Conservation (phyloP, 30 jellyfish, hydroid and myxozoan species). For the Hydractinia echinata region DNA sequence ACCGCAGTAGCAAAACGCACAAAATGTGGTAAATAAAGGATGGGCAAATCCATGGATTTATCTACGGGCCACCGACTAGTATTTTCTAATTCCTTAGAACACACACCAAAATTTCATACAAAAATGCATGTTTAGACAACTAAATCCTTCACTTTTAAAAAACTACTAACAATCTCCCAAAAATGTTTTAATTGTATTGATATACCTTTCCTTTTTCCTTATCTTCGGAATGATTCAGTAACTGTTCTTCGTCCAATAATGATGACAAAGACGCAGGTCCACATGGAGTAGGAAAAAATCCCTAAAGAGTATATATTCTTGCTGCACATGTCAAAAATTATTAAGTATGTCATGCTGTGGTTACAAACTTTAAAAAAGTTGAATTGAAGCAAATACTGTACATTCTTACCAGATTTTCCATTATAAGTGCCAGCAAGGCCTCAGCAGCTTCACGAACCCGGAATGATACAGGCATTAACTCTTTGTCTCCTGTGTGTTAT, state of each 20-base stretch:
- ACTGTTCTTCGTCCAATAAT: constrained; percentile 63
- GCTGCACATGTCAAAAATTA: neutral
- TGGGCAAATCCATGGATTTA: too few relatives aligned
- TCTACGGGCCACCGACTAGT: too few relatives aligned
- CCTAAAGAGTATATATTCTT: constrained; percentile 39
- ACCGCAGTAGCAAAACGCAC: too few relatives aligned
- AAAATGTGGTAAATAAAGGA: too few relatives aligned
- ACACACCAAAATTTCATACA: too few relatives aligned
- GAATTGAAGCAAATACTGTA: neutral
- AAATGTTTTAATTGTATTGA: neutral
- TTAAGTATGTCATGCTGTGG: neutral
- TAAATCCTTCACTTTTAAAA: too few relatives aligned
- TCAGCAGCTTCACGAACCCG: constrained; percentile 98
- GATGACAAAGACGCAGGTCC: constrained; percentile 90
- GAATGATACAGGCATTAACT: constrained; percentile 84
- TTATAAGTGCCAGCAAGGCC: constrained; percentile 70
- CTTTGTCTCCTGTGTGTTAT: constrained; percentile 64
- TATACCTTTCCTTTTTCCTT: constrained; percentile 54
- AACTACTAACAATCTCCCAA: neutral
- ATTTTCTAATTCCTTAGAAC: too few relatives aligned
- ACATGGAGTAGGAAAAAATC: constrained; percentile 88
- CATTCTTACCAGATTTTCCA: constrained; percentile 78
- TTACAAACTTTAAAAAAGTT: too few relatives aligned
- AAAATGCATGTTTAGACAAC: neutral
- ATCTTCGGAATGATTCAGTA: constrained; percentile 33